Base-by-base conservation (phyloP, 2,888 invertebrate genomes). In the Rhagium mordax region DNA sequence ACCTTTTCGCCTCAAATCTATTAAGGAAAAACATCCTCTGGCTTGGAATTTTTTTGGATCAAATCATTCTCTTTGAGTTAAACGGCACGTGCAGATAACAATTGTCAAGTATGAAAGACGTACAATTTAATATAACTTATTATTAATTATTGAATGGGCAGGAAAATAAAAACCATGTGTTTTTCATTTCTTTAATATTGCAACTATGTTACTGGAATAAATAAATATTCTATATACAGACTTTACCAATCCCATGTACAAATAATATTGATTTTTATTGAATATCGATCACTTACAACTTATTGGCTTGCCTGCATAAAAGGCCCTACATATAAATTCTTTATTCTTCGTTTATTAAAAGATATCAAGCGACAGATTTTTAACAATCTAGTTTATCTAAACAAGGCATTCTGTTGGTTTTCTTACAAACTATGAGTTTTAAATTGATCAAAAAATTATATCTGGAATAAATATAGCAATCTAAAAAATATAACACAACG, bases 151-250 rank as follows among this genome's bases (percentile, higher is more conserved):
- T n/a, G n/a, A n/a, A 21, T n/a, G 53, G 29, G 18, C 16, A 41
- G 48, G 57, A 24, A 73, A 71, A 71, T 62, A 33, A 71, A 68
- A 67, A 51, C 21, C 70, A 65, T 13, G 24, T 41, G 7, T 53
- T 20, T 57, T 67, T 57, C 67, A 65, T 33, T 53, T 67, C 33
- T 65, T 67, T 71, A 74, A 70, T 76, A 78, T 76, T 76, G 78
- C 77, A 77, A 73, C 76, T 74, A 78, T 68, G 71, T 80, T 80
- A 79, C 75, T 81, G 79, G 81, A 83, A 83, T 81, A 83, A 84
- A 84, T 84, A 84, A 83, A 83, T 83, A 81, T 80, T 79, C 74
- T 82, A 83, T 83, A 80, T 80, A 84, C 77, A 79, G 69, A 72
- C 61, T 74, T 76, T 79, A 76, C 79, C 82, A 79, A 76, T 78